phyloP scores from a whole-genome alignment of 1,140 invertebrate genomes.

The Dendrolimus punctatus region DNA sequence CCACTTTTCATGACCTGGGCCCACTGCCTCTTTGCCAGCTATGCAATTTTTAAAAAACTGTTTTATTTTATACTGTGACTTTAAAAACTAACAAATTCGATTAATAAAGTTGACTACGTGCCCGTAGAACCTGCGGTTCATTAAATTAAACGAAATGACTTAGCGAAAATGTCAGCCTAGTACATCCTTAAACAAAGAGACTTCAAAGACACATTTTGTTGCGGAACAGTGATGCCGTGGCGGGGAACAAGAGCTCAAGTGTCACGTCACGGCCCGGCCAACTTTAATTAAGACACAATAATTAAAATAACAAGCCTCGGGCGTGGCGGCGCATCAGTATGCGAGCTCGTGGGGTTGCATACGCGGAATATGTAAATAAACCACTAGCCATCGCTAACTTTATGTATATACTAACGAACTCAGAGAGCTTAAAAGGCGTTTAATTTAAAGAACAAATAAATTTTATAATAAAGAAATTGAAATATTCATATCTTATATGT shows the following conservation, averaged over 20 bases:
- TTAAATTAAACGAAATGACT: too few species aligned
- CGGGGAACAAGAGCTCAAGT: neutral
- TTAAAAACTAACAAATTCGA: too few species aligned
- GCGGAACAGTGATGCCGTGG: neutral
- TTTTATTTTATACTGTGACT: too few species aligned
- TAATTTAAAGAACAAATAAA: neutral
- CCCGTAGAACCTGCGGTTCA: too few species aligned
- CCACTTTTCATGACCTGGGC: too few species aligned
- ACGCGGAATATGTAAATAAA: slow-evolving; percentile 23
- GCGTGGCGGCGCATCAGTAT: slow-evolving; percentile 43
- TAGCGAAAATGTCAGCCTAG: too few species aligned
- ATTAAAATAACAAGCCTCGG: slow-evolving; percentile 59
- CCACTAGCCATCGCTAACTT: neutral
- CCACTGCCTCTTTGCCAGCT: too few species aligned
- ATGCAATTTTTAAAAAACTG: too few species aligned
- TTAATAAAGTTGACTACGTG: too few species aligned
- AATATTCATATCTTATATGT: too few species aligned
- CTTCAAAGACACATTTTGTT: neutral
- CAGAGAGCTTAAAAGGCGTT: neutral
- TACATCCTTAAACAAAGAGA: neutral
- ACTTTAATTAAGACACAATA: slow-evolving; percentile 62
- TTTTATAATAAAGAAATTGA: too few species aligned
- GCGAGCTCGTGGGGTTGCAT: slow-evolving; percentile 52
- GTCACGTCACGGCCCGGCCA: slow-evolving; percentile 7
- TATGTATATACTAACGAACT: too few species aligned